phyloP scores from a whole-genome alignment of 2,113 vertebrate species.

The Podilymbus podiceps region DNA sequence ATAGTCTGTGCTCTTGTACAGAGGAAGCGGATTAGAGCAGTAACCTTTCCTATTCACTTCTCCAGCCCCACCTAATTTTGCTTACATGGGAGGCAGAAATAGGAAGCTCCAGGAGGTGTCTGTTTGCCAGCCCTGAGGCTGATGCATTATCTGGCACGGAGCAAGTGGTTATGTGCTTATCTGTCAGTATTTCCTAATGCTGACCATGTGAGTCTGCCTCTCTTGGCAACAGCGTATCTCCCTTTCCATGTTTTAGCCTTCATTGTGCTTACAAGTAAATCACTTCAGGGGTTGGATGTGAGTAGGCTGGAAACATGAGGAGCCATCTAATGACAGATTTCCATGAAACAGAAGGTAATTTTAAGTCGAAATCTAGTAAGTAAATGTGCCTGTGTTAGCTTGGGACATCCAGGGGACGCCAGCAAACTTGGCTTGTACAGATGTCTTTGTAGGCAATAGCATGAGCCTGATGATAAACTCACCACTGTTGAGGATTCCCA shows the following conservation, averaged over 20 bases:
- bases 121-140: background rate
- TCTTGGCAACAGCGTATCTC: background rate
- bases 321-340: background rate
- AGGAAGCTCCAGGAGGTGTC: slow-evolving; percentile 36
- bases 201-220: background rate
- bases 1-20: background rate
- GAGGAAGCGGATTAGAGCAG: background rate
- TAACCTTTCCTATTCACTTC: background rate
- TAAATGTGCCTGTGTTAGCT: background rate
- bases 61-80: background rate
- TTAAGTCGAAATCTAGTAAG: background rate
- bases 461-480: background rate
- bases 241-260: background rate
- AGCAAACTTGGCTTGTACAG: background rate
- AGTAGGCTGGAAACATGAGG: background rate
- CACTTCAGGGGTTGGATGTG: background rate
- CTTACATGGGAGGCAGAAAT: background rate
- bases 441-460: background rate
- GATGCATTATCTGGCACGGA: background rate
- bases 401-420: background rate
- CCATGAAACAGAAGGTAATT: background rate
- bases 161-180: background rate
- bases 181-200: background rate
- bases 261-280: background rate
- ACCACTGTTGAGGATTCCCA: background rate